These are phyloP conservation scores for Macaria liturata DNA, from an alignment of 2,888 invertebrate species.

Conservation along the genomic window DNA sequence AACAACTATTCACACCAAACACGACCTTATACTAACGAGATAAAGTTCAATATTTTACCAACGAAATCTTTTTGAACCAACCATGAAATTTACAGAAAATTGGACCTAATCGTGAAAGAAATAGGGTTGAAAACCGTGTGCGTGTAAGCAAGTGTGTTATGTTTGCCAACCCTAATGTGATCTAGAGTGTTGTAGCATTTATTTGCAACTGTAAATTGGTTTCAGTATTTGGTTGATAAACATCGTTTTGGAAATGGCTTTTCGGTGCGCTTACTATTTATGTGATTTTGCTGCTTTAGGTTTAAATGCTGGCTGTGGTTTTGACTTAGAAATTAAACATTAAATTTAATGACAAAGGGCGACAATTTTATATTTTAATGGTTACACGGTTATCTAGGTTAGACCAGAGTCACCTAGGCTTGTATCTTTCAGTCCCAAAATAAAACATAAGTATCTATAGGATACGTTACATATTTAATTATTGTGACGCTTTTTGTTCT, in stretches of 20 bases:
- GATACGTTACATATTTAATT: no score
- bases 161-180: conserved; percentile 47
- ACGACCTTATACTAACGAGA: conserved; percentile 1
- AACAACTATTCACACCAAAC: conserved; percentile 2
- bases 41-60: neutral
- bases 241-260: conserved; percentile 34
- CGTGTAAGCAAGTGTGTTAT: conserved; percentile 28
- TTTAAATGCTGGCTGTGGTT: conserved; percentile 2
- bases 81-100: no score
- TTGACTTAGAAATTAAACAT: neutral
- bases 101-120: no score
- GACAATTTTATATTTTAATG: no score
- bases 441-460: no score
- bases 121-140: neutral
- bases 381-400: no score
- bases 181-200: conserved; percentile 43
- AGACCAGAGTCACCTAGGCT: no score
- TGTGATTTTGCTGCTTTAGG: no score
- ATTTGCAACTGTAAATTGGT: conserved; percentile 50
- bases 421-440: no score
- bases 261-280: conserved; percentile 17
- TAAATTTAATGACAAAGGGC: no score
- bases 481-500: no score
- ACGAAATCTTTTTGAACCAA: no score
- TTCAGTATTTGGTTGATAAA: conserved; percentile 42